phyloP scores from a whole-genome alignment of 1,140 invertebrate species.

The Drosophila navojoa region DNA sequence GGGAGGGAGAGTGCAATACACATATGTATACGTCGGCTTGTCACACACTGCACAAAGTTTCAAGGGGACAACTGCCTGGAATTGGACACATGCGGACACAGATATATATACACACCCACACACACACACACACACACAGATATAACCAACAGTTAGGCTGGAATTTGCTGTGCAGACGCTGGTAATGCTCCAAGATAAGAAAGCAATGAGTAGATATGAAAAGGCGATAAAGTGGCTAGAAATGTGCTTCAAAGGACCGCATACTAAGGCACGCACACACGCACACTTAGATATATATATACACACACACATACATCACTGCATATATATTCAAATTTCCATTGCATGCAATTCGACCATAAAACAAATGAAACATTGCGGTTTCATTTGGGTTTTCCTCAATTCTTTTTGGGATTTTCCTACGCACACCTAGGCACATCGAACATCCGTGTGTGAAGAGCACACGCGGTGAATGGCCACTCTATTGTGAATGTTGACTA shows the following conservation, averaged over 20 bases:
- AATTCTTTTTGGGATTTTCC: conserved; percentile 4
- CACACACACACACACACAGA: not conserved
- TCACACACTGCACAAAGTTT: conserved; percentile 65
- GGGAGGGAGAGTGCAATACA: conserved; percentile 6
- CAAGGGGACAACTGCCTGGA: conserved; percentile 55
- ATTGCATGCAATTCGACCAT: conserved; percentile 72
- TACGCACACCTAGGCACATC: conserved; percentile 43
- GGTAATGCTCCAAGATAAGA: conserved; percentile 65
- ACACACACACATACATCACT: not conserved
- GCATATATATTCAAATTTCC: conserved; percentile 53
- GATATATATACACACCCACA: not conserved
- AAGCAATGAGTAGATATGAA: conserved; percentile 49
- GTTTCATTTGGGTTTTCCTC: conserved; percentile 25
- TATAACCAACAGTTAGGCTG: not conserved
- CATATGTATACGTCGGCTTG: conserved; percentile 62
- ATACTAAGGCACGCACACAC: not conserved
- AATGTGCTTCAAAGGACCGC: conserved; percentile 14
- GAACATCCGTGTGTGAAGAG: conserved; percentile 5
- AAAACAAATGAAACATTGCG: conserved; percentile 77
- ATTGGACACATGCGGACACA: conserved; percentile 33
- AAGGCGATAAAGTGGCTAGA: conserved; percentile 19
- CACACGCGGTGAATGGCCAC: not conserved
- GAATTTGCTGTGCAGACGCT: conserved; percentile 46
- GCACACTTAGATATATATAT: not conserved
- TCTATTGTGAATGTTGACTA: conserved; percentile 20